These are phyloP conservation scores for Tiliacea aurago DNA, from an alignment of 2,888 invertebrate species.

Conservation along the genomic window DNA sequence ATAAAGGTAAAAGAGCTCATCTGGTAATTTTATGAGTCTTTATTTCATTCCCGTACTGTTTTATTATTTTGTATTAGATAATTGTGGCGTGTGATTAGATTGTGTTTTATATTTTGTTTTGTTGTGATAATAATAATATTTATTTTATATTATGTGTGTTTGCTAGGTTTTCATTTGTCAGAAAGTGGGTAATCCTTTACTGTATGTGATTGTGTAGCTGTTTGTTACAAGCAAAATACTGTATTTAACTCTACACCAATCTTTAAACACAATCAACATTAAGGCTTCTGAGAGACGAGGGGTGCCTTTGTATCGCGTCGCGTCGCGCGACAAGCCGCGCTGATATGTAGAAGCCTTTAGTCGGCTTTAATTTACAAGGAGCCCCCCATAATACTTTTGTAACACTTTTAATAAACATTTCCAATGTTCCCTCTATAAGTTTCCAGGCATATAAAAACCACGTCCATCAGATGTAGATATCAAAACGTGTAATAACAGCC, in stretches of 20 bases:
- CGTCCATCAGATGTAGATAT: slow-evolving; percentile 65
- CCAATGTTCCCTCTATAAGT: slow-evolving; percentile 34
- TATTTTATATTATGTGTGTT: neutral
- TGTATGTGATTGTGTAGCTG: neutral
- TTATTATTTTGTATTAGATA: neutral
- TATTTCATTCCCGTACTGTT: neutral
- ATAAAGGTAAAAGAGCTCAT: slow-evolving; percentile 12
- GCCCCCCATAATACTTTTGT: neutral
- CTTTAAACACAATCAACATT: slow-evolving; percentile 9
- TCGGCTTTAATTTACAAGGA: slow-evolving; percentile 1
- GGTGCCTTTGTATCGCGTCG: no score
- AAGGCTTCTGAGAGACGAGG: no score
- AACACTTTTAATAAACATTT: neutral
- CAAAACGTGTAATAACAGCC: slow-evolving; percentile 64
- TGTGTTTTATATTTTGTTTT: neutral
- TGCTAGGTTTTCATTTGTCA: neutral
- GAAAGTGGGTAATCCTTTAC: neutral
- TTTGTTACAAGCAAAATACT: neutral
- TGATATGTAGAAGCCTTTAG: no score
- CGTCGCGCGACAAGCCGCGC: no score
- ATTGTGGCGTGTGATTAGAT: neutral
- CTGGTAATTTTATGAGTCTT: neutral
- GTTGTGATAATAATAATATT: neutral
- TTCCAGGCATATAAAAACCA: slow-evolving; percentile 28
- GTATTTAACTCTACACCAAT: neutral